Evolutionary conservation across 2,113 vertebrate genomes (phyloP), one percentile per base, ranked within the genome.

Genomic region (Chionodraco myersi): DNA sequence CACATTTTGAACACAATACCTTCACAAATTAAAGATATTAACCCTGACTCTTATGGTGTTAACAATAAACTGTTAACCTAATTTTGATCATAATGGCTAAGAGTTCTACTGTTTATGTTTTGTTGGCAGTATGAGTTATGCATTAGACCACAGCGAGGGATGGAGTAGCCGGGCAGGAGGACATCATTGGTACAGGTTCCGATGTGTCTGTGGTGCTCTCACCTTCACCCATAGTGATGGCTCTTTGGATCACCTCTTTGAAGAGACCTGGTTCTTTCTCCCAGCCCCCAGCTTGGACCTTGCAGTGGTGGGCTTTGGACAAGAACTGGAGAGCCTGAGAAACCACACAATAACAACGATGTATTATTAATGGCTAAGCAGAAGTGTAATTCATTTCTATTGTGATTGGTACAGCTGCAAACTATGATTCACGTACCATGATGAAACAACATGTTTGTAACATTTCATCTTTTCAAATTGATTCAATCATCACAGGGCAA

Each of bases 281-380:
- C 98, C 98, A 99, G 11, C 95, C 93, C 8, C 75, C 90, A 41
- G 92, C 93, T 71, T 98, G 97, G 14, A 95, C 94, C 88, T 97
- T 95, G 91, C 97, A 99, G 85, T 96, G 97, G 89, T 98, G 95
- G 14, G 97, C 97, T 88, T 99, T 99, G 23, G 86, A 95, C 86
- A 99, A 93, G 91, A 92, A 99, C 91, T 97, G 97, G 54, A 98
- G 93, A 0, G 96, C 96, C 98, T 99, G 75, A n/a, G 92, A 87
- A 57, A 53, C 57, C 23, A 58, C 8, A 63, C 0, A 10, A 13
- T 12, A 21, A 36, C 30, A 56, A 1, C 6, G 30, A 1, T 41
- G 44, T 10, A 18, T 12, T 6, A 64, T 12, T 6, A 64, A 3
- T 2, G 6, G 2, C 23, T 30, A 21, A 6, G 13, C 15, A n/a